A percentile compares a stretch with the other conserved stretches of the same genome.
These are phyloP conservation scores for Nezara viridula DNA, from an alignment of 2,888 invertebrate species.

Conservation along the genomic window DNA sequence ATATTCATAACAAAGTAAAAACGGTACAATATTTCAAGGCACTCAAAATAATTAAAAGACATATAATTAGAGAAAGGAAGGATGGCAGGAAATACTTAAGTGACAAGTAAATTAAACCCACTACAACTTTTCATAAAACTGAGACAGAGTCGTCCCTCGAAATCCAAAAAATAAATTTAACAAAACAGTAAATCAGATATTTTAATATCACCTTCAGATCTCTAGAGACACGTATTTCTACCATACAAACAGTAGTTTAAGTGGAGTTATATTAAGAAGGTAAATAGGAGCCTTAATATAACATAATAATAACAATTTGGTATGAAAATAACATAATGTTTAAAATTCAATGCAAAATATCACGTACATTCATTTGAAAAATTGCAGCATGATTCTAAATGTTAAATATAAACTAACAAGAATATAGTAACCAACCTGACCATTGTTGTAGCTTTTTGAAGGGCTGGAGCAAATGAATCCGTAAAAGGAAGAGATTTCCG, in stretches of 20 bases:
- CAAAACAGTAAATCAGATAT: neutral
- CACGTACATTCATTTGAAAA: neutral
- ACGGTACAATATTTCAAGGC: no score
- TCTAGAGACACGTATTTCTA: neutral
- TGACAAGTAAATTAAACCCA: no score
- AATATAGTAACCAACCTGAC: slow-evolving; percentile 74
- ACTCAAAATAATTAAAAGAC: no score
- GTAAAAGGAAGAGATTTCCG: slow-evolving; percentile 91
- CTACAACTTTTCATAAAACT: neutral
- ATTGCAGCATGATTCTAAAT: neutral
- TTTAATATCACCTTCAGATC: neutral
- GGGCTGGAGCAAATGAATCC: slow-evolving; percentile 91
- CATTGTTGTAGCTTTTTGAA: slow-evolving; percentile 92
- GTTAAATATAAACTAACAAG: neutral
- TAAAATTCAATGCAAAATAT: no score
- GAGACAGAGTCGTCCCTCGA: neutral
- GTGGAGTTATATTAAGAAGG: no score
- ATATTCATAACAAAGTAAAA: no score
- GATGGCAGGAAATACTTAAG: no score
- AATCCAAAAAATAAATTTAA: neutral
- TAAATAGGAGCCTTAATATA: no score
- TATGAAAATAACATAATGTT: no score
- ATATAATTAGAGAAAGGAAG: no score
- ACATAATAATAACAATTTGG: no score
- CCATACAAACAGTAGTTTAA: neutral